Conservation (phyloP, 2,797 vertebrate genomes). For the Cephalopachus bancanus region DNA sequence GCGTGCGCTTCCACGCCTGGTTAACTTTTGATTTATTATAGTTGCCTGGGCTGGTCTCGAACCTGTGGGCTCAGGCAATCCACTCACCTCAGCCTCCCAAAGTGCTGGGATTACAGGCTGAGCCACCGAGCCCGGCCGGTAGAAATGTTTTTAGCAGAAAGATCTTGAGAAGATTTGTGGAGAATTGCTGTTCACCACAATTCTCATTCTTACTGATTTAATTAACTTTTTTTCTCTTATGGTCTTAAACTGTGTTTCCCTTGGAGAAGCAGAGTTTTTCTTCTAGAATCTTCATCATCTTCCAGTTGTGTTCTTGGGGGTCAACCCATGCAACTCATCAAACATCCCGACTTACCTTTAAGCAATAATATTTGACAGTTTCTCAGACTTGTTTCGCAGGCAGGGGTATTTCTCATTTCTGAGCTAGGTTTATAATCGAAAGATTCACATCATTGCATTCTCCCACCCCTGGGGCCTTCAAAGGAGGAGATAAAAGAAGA, state of each 20-base stretch:
- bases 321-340: neutral
- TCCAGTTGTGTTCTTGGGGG: neutral
- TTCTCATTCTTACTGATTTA: neutral
- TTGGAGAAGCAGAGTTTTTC: neutral
- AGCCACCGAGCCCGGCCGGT: neutral
- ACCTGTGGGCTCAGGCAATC: too few relatives aligned
- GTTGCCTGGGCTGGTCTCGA: too few relatives aligned
- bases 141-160: neutral
- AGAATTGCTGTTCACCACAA: neutral
- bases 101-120: too few relatives aligned
- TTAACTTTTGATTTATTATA: too few relatives aligned
- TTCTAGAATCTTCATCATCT: neutral
- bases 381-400: neutral
- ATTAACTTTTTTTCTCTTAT: neutral
- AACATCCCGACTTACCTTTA: neutral
- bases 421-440: neutral
- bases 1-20: too few relatives aligned
- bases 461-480: constrained; percentile 9
- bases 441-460: neutral
- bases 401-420: neutral
- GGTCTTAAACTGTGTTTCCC: neutral
- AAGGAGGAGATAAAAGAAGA: constrained; percentile 31
- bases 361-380: neutral
- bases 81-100: too few relatives aligned
- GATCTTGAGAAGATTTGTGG: neutral